These are phyloP conservation scores for Boulengeromyrus knoepffleri DNA, from an alignment of 2,113 vertebrate species.

Conservation along the genomic window DNA sequence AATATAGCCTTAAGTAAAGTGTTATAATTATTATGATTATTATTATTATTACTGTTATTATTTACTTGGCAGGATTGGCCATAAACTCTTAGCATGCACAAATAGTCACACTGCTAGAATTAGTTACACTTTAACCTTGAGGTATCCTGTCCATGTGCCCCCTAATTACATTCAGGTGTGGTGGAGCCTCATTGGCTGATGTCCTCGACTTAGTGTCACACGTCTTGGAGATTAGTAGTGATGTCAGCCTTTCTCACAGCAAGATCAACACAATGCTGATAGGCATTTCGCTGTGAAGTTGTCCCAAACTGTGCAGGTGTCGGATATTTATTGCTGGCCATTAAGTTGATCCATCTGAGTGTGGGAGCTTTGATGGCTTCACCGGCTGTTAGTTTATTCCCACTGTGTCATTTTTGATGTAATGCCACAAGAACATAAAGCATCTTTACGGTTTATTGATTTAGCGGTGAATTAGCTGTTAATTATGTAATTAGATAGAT, in stretches of 20 bases:
- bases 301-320: background rate
- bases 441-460: background rate
- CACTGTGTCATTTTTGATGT: background rate
- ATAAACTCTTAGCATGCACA: background rate
- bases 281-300: background rate
- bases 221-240: background rate
- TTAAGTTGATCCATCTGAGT: background rate
- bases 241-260: background rate
- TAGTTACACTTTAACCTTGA: background rate
- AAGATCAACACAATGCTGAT: background rate
- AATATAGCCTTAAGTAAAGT: too few relatives aligned
- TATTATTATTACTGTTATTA: too few relatives aligned
- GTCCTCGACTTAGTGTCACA: background rate
- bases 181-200: background rate
- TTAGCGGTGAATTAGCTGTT: background rate
- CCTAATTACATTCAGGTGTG: background rate
- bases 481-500: background rate
- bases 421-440: background rate
- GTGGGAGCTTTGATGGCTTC: background rate
- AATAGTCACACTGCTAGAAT: background rate
- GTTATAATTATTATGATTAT: too few relatives aligned
- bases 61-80: background rate
- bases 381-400: background rate
- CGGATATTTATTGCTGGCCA: background rate
- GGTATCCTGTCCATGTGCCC: background rate